Evolutionary conservation across 2,113 vertebrate genomes (phyloP).

Genomic region (Capreolus pygargus): DNA sequence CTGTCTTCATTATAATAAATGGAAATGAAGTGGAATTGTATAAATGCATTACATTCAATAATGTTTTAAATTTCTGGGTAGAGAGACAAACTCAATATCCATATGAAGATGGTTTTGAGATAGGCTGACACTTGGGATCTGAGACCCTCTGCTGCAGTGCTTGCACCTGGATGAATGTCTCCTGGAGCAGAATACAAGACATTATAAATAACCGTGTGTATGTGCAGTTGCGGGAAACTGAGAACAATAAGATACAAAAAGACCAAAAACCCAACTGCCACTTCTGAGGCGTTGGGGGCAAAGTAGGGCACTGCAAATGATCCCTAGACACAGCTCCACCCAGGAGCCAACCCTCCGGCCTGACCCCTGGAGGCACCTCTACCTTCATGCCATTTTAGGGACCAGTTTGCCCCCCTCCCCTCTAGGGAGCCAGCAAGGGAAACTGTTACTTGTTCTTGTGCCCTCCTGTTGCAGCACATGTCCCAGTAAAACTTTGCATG

Average conservation of each 20-base stretch:
- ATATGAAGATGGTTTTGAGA: neutral
- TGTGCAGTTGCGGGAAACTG: neutral
- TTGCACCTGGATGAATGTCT: neutral
- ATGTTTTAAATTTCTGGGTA: neutral
- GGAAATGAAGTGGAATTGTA: conserved; percentile 5
- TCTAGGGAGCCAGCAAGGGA: neutral
- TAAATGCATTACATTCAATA: neutral
- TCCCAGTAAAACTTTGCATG: neutral
- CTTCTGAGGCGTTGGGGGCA: neutral
- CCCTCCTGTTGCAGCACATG: neutral
- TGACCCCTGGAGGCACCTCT: neutral
- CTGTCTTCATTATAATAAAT: neutral
- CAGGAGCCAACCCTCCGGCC: neutral
- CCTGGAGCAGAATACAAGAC: neutral
- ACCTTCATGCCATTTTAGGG: neutral
- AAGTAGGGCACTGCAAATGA: neutral
- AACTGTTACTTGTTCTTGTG: neutral
- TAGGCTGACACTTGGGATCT: neutral
- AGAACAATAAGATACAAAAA: neutral
- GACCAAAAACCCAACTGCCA: neutral
- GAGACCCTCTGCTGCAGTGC: neutral
- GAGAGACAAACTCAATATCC: neutral
- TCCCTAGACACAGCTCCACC: neutral
- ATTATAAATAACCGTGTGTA: neutral
- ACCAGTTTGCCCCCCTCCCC: accelerated